Conservation (phyloP, 2,888 invertebrate genomes). For the Melanotus villosus region DNA sequence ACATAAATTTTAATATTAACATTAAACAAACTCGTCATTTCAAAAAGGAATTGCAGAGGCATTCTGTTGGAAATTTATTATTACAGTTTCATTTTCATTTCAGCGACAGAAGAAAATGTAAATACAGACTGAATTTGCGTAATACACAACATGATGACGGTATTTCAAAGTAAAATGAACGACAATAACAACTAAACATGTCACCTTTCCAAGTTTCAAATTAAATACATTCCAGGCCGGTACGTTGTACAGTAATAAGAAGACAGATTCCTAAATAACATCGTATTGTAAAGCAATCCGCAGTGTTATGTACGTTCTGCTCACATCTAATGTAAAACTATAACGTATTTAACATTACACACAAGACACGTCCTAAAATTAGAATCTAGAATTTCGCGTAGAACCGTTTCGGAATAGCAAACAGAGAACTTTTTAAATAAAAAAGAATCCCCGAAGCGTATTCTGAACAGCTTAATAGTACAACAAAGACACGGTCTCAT, state of each 20-base stretch:
- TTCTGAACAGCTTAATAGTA: neutral
- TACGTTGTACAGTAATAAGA: neutral
- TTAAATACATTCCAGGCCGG: conserved; percentile 3
- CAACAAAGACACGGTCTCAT: neutral
- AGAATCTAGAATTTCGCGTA: conserved; percentile 2
- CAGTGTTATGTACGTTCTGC: neutral
- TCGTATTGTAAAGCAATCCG: conserved; percentile 8
- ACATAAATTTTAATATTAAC: too few species aligned
- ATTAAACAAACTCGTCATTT: too few species aligned
- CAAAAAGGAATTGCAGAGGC: too few species aligned
- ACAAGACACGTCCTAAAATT: neutral
- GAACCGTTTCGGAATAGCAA: conserved; percentile 3
- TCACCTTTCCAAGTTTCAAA: neutral
- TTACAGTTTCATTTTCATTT: too few species aligned
- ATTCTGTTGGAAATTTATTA: too few species aligned
- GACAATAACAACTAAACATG: conserved; percentile 1
- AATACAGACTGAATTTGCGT: too few species aligned
- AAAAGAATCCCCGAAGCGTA: neutral
- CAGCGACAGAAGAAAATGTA: too few species aligned
- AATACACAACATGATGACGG: neutral
- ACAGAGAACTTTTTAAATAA: neutral
- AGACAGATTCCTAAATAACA: neutral
- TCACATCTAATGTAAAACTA: conserved; percentile 3
- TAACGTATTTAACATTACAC: conserved; percentile 19
- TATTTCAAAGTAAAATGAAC: neutral